Evolutionary conservation across 2,888 invertebrate species (phyloP), one percentile per base, ranked within the genome.

Genomic region (Palloptera scutellata): DNA sequence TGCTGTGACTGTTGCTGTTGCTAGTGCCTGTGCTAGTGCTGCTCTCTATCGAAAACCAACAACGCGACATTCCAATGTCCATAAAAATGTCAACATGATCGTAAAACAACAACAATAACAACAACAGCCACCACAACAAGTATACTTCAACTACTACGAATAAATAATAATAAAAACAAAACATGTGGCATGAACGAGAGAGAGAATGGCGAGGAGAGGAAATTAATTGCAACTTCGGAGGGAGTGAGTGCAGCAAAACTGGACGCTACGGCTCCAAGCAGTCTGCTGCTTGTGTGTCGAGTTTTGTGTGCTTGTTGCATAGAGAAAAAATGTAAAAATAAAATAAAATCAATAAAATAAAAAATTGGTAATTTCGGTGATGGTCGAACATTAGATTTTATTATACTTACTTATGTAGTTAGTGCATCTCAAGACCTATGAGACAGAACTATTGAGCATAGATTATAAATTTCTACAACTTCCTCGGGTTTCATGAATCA

Each of bases 21-120:
- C 12, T 13, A 55, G 13, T 55, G 30, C 6, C 19, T 55, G 54
- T 55, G 54, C 40, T 55, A 55, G n/a, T 9, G 54, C 13, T 55
- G 53, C 53, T 15, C 30, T 13, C 13, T 40, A 20, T 30, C 42
- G 10, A 5, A n/a, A 19, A 40, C 41, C 48, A 52, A 20, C 68
- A 62, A 67, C 63, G 67, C 63, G 67, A 70, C 77, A 81, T 77
- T 79, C 79, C 80, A 72, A 77, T 79, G 78, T 73, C 82, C 80
- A 83, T 81, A 82, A 81, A 81, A 82, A 81, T 82, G 83, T 82
- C 79, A 80, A 78, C 74, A 55, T 68, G 68, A 64, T 69, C 71
- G 66, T 71, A 64, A 71, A 68, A 55, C 65, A 71, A 53, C 67
- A 72, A 60, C 67, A 74, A 61, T 61, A 69, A 19, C 48, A 51